Conservation (phyloP, 2,797 vertebrate genomes). For the Crypturellus tataupa region DNA sequence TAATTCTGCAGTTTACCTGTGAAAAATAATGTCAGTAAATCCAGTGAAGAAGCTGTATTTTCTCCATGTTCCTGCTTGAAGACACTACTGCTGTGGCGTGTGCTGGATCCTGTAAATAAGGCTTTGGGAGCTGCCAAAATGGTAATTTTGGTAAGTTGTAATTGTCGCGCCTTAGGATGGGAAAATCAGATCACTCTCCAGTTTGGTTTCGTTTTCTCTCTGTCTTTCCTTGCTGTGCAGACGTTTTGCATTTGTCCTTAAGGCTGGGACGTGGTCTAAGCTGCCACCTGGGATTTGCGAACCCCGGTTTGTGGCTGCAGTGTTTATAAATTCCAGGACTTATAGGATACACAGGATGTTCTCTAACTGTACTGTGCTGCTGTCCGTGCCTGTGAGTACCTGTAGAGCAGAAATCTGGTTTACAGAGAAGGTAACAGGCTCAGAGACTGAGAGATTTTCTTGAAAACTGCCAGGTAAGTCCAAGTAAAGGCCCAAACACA, state of each 20-base stretch:
- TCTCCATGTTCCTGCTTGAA: neutral
- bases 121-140: neutral
- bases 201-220: neutral
- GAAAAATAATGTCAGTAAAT: neutral
- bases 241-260: neutral
- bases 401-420: neutral
- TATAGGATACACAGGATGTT: no score
- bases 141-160: neutral
- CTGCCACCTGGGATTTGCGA: neutral
- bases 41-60: neutral
- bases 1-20: neutral
- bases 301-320: no score
- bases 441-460: accelerated
- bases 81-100: neutral
- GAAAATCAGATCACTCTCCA: neutral
- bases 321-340: neutral
- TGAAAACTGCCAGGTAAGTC: neutral
- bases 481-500: neutral
- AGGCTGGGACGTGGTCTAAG: accelerated
- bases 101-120: accelerated
- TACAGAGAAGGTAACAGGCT: neutral
- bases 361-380: no score
- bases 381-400: no score
- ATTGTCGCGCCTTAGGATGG: neutral
- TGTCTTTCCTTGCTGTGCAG: accelerated